Conservation (phyloP, 2,113 vertebrate genomes). For the Tauraco erythrolophus region DNA sequence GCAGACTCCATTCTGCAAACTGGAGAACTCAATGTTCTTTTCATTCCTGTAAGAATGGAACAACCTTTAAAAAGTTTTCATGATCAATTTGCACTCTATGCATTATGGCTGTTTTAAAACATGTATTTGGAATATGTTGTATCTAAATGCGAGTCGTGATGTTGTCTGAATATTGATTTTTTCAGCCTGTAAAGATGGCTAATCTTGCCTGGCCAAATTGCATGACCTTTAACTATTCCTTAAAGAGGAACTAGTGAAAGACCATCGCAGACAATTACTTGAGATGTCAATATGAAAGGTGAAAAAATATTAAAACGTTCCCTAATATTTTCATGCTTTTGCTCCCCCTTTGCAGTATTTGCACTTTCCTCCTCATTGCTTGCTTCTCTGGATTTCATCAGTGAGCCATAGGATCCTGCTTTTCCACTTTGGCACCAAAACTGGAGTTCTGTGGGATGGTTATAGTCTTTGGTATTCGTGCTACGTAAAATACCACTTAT, state of each 20-base stretch:
- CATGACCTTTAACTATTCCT: constrained; percentile 30
- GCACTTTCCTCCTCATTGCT: neutral
- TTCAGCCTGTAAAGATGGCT: constrained; percentile 5
- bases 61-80: neutral
- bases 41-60: neutral
- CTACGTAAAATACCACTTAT: neutral
- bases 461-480: neutral
- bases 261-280: neutral
- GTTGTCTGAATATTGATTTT: neutral
- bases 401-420: neutral
- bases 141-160: neutral
- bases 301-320: neutral
- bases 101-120: neutral
- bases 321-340: neutral
- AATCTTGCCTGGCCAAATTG: constrained; percentile 2
- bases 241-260: neutral
- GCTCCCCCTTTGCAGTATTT: neutral
- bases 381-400: neutral
- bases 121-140: neutral
- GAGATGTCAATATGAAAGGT: neutral
- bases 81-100: neutral
- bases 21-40: neutral
- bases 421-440: neutral
- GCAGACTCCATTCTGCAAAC: neutral
- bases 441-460: neutral